Evolutionary conservation across 2,113 vertebrate species (phyloP).

Genomic region (Neotoma lepida): DNA sequence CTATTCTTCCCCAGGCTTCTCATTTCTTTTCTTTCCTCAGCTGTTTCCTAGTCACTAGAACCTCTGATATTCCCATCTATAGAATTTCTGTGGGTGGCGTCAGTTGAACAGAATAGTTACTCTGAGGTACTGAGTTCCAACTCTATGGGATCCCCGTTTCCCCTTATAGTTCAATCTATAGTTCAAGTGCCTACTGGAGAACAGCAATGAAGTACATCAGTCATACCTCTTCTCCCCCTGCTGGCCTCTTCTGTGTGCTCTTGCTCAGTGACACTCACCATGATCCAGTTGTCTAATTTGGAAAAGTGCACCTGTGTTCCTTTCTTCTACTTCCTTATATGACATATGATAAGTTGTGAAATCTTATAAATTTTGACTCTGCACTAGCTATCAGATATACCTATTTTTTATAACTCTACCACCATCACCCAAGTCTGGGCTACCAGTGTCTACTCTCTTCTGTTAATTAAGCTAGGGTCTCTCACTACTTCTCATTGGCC

Average conservation of each 20-base stretch:
- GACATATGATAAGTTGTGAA: not conserved
- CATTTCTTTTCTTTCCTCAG: not conserved
- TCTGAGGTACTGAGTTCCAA: not conserved
- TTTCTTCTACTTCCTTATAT: not conserved
- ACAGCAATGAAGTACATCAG: not conserved
- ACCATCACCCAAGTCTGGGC: not conserved
- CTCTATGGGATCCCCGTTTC: not conserved
- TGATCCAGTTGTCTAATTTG: not conserved
- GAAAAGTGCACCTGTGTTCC: not conserved
- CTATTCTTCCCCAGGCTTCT: not conserved
- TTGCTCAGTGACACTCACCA: not conserved
- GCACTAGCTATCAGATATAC: not conserved
- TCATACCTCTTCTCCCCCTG: not conserved
- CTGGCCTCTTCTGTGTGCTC: not conserved
- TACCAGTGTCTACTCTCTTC: not conserved
- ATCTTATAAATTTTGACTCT: not conserved
- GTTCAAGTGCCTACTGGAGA: not conserved
- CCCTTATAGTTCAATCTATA: too few relatives aligned
- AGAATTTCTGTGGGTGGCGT: not conserved
- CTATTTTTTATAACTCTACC: constrained; percentile 4
- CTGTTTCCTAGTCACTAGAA: not conserved
- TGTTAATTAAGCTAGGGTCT: not conserved
- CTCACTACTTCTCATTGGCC: not conserved
- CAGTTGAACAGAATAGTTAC: not conserved
- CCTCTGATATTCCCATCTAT: not conserved